Base-by-base conservation (phyloP, 2,113 vertebrate species). In the Zosterops borbonicus region DNA sequence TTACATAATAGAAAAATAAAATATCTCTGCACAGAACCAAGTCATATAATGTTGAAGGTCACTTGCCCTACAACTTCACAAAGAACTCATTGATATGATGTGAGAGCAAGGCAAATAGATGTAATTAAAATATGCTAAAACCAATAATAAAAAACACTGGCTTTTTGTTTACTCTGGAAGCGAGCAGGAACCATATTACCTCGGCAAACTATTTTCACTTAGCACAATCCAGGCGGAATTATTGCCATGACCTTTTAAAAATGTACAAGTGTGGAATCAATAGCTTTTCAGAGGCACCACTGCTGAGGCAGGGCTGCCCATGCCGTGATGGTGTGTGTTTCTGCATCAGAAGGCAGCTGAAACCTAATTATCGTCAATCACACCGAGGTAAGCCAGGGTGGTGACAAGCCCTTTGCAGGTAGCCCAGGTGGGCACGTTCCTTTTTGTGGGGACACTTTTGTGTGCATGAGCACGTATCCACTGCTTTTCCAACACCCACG, bases 191-290 rank as follows among this genome's bases (percentile, higher is more conserved):
- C 89, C 70, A 5, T 89, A 97, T 98, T 97, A 97, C 97, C 97
- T 98, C 96, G 83, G 88, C 95, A 97, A 98, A 98, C 96, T 97
- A 90, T 98, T 98, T 98, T 97, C 98, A 97, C 97, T 98, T 98
- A 97, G 97, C 97, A 97, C 97, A 95, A 95, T 96, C 96, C 97
- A 95, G 97, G 97, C 67, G 78, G 97, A 98, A 98, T 98, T 97
- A 98, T 97, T 97, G 97, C 97, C 96, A 5, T 97, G 98, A 98
- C 98, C 98, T 98, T 98, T 98, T 97, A 96, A 97, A 98, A 98
- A 97, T 47, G 96, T 94, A 86, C 91, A 96, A 97, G 97, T 84
- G 35, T 56, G 37, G 97, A 97, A 98, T 98, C 97, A 85, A 98
- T 98, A 98, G 95, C 93, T 97, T 97, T 97, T 96, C 96, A 88